These are phyloP conservation scores for Kuschelorhynchus macadamiae DNA, from an alignment of 2,888 invertebrate genomes.

Conservation along the genomic window DNA sequence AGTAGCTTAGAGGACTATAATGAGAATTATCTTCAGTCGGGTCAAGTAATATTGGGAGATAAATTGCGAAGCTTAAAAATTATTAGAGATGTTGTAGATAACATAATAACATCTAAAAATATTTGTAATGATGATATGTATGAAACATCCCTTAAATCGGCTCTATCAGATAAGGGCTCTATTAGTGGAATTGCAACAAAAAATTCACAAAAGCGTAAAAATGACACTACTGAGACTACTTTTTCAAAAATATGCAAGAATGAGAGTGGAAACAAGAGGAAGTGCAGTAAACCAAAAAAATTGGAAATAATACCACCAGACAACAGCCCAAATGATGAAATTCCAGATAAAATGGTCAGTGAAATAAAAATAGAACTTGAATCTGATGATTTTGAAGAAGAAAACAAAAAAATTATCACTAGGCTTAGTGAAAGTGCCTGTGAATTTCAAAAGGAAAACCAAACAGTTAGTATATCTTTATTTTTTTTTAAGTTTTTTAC, in stretches of 20 bases:
- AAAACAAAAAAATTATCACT: neutral
- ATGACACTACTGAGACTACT: slow-evolving; percentile 52
- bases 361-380: slow-evolving; percentile 10
- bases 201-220: slow-evolving; percentile 58
- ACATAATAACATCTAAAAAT: slow-evolving; percentile 41
- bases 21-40: slow-evolving; percentile 48
- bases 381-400: slow-evolving; percentile 4
- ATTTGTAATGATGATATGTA: slow-evolving; percentile 61
- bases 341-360: neutral
- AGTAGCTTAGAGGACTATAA: slow-evolving; percentile 50
- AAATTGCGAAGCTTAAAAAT: slow-evolving; percentile 46
- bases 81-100: slow-evolving; percentile 51
- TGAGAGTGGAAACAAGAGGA: slow-evolving; percentile 63
- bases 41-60: slow-evolving; percentile 49
- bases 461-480: neutral
- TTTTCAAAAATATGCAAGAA: slow-evolving; percentile 62
- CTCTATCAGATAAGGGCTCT: slow-evolving; percentile 57
- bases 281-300: slow-evolving; percentile 67
- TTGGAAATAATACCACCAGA: slow-evolving; percentile 51
- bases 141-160: slow-evolving; percentile 46
- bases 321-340: neutral
- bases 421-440: neutral
- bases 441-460: too few relatives aligned
- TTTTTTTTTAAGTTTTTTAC: too few relatives aligned
- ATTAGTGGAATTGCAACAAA: slow-evolving; percentile 61